Evolutionary conservation across 2,113 vertebrate species (phyloP).

Genomic region (Rousettus leschenaultii): DNA sequence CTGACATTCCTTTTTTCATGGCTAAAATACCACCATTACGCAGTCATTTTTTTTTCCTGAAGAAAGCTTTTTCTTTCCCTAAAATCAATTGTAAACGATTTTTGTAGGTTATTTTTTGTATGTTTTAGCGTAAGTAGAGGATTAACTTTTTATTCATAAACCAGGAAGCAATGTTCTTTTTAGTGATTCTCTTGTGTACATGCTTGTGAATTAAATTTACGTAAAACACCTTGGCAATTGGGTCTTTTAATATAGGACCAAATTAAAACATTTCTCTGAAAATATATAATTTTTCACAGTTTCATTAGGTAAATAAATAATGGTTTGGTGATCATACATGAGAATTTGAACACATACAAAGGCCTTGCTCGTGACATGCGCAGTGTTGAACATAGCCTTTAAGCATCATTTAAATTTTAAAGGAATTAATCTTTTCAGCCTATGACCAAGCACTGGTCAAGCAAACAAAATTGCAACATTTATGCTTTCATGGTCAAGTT

Average conservation of each 20-base stretch:
- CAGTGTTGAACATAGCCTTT: slow-evolving; percentile 62
- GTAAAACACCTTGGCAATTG: slow-evolving; percentile 80
- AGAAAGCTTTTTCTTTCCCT: slow-evolving; percentile 86
- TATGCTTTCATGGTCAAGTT: slow-evolving; percentile 68
- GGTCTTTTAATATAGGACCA: slow-evolving; percentile 83
- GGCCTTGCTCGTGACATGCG: slow-evolving; percentile 71
- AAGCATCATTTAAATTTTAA: slow-evolving; percentile 64
- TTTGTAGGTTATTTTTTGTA: slow-evolving; percentile 92
- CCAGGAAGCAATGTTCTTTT: slow-evolving; percentile 84
- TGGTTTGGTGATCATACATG: slow-evolving; percentile 57
- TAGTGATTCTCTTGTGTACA: slow-evolving; percentile 87
- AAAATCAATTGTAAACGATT: slow-evolving; percentile 89
- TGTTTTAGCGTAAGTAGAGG: slow-evolving; percentile 91
- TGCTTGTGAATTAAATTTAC: slow-evolving; percentile 86
- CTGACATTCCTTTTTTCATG: slow-evolving; percentile 95
- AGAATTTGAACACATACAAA: slow-evolving; percentile 69
- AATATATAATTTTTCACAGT: slow-evolving; percentile 80
- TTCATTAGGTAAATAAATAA: slow-evolving; percentile 70
- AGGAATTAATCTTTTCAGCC: slow-evolving; percentile 50
- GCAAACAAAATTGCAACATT: slow-evolving; percentile 53
- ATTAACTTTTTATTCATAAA: slow-evolving; percentile 89
- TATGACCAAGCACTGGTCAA: slow-evolving; percentile 63
- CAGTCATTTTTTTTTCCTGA: slow-evolving; percentile 81
- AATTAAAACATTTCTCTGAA: slow-evolving; percentile 81
- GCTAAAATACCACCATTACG: slow-evolving; percentile 89